Base-by-base conservation (phyloP, 30 jellyfish, hydroid and myxozoan genomes). In the Aurelia sp. region DNA sequence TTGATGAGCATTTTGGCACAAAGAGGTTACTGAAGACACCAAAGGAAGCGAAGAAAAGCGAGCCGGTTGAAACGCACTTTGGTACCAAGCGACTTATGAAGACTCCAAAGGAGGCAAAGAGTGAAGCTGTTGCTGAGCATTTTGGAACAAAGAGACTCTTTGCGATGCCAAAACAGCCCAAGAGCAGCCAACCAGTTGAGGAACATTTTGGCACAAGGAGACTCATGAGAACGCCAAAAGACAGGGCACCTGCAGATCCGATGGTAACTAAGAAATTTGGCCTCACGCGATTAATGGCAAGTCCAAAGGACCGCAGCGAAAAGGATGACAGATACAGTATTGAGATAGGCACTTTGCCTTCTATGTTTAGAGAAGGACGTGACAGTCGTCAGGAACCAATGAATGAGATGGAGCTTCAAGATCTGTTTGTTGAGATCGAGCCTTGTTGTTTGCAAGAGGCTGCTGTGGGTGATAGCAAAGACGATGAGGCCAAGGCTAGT, bases 171-270 rank as follows among this genome's bases (percentile, higher is more conserved):
- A 59, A 2, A 59, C 33, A 59, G 10, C 69, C 69, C 13, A 59
- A 8, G 33, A 59, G 11, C 21, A 31, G 44, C 44, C 44, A 27
- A 67, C 9, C 12, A 27, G 67, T 72, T 15, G 68, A 31, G 20
- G 84, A 72, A 18, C 30, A 40, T 24, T 20, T 40, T 15, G 84
- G 84, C 12, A 67, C 18, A 17, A 40, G 17, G 31, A 67, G 74
- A n/a, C 30, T 75, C 24, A 13, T 75, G 74, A 59, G 19, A 52
- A 75, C 86, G 59, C 86, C 86, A n/a, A 53, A 52, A 58, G 64
- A 71, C 10, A 40, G 64, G 18, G 30, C 11, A 10, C 4, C 63
- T 31, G 22, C 5, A 71, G 64, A 33, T 8, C 3, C 30, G n/a
- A 59, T 30, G 51, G 82, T 18, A 13, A 16, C 55, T 0, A 24